These are phyloP conservation scores for Eupithecia dodoneata DNA, from an alignment of 2,888 invertebrate species.

Conservation along the genomic window DNA sequence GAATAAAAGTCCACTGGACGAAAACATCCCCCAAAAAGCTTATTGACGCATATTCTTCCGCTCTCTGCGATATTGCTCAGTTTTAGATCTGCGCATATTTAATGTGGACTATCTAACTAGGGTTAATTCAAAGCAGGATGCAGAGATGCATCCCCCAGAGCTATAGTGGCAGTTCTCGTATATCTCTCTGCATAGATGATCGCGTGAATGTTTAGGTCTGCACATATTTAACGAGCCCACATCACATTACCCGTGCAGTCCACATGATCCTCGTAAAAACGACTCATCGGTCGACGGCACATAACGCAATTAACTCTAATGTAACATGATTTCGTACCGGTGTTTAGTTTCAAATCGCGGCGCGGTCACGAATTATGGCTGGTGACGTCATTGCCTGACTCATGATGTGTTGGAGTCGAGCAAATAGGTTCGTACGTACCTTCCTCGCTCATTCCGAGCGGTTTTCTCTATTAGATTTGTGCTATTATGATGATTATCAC, in stretches of 20 bases:
- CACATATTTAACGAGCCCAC: not conserved
- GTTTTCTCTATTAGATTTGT: not conserved
- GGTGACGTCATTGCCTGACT: constrained; percentile 54
- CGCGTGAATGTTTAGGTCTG: not conserved
- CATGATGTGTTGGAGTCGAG: constrained; percentile 31
- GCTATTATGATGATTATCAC: constrained; percentile 2
- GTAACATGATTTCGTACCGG: constrained; percentile 46
- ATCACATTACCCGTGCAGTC: not conserved
- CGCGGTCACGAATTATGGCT: constrained; percentile 47
- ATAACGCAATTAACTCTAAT: constrained; percentile 45
- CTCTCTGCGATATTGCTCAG: not conserved
- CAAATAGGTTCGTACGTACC: not conserved
- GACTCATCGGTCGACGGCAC: constrained; percentile 25
- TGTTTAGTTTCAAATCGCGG: constrained; percentile 52
- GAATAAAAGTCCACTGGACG: not conserved
- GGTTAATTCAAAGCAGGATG: not conserved
- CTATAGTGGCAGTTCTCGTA: not conserved
- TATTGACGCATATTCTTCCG: not conserved
- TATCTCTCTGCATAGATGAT: not conserved
- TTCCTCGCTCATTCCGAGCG: not conserved
- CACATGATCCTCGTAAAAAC: constrained; percentile 6
- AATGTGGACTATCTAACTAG: not conserved
- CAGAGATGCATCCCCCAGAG: not conserved
- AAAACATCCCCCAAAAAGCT: not conserved
- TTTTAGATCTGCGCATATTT: not conserved